Evolutionary conservation across 2,888 invertebrate species (phyloP).

Genomic region (Thera britannica): DNA sequence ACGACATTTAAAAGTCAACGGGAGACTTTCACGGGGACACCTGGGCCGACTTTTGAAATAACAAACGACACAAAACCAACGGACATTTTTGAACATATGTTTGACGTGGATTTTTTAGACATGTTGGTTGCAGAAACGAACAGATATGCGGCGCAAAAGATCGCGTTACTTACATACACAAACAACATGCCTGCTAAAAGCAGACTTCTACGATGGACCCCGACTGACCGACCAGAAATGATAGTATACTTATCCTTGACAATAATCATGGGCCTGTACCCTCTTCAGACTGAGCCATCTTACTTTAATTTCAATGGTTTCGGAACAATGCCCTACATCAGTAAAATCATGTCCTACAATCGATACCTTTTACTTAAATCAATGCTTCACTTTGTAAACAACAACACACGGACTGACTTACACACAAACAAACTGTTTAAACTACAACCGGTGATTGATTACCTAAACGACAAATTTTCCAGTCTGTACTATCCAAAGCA

Average conservation of each 20-base stretch:
- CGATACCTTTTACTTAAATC: conserved; percentile 40
- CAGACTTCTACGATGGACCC: conserved; percentile 6
- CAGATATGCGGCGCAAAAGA: conserved; percentile 12
- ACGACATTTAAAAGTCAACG: conserved; percentile 5
- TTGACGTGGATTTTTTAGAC: conserved; percentile 41
- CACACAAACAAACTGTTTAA: background rate
- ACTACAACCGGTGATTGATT: background rate
- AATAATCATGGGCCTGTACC: conserved; percentile 42
- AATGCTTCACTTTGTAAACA: conserved; percentile 41
- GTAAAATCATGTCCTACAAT: conserved; percentile 44
- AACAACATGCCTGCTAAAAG: background rate
- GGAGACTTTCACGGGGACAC: conserved; percentile 34
- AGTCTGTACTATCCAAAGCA: background rate
- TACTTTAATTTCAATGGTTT: conserved; percentile 44
- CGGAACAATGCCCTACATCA: conserved; percentile 41
- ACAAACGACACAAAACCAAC: conserved; percentile 28
- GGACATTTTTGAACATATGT: conserved; percentile 28
- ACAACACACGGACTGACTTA: conserved; percentile 5
- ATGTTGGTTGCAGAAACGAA: conserved; percentile 13
- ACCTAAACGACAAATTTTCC: background rate
- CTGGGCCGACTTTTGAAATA: conserved; percentile 42
- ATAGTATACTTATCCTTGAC: conserved; percentile 37
- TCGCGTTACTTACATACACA: background rate
- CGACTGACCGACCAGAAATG: conserved; percentile 15
- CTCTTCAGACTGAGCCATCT: conserved; percentile 38